Evolutionary conservation across 2,797 vertebrate genomes (phyloP).

Genomic region (Pygocentrus nattereri): DNA sequence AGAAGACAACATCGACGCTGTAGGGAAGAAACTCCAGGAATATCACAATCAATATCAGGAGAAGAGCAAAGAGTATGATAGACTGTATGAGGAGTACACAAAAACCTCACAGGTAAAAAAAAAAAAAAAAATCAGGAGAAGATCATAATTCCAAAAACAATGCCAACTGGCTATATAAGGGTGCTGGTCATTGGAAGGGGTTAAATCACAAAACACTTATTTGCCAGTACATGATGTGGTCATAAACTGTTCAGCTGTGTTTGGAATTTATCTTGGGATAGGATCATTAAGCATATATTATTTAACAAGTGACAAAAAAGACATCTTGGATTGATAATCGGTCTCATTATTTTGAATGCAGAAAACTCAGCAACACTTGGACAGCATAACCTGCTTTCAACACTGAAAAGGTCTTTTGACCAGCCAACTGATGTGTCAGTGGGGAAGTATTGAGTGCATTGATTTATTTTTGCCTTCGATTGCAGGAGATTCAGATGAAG

Average conservation of each 20-base stretch:
- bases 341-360: not conserved
- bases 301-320: not conserved
- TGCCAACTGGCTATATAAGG: not conserved
- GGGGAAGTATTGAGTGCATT: conserved; percentile 24
- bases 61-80: conserved; percentile 95
- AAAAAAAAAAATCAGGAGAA: not conserved
- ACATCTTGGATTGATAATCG: not conserved
- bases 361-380: not conserved
- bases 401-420: conserved; percentile 1
- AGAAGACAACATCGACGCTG: conserved; percentile 95
- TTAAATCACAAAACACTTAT: not conserved
- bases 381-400: not conserved
- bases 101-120: conserved; percentile 91
- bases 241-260: not conserved
- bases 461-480: conserved; percentile 20
- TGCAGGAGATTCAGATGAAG: conserved; percentile 98
- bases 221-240: not conserved
- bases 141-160: not conserved
- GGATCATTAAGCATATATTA: not conserved
- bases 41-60: conserved; percentile 95
- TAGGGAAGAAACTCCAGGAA: conserved; percentile 95
- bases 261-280: not conserved
- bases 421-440: conserved; percentile 7
- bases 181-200: not conserved
- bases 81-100: conserved; percentile 94